These are phyloP conservation scores for Lineus longissimus DNA, from an alignment of 1,140 invertebrate species.

Conservation along the genomic window DNA sequence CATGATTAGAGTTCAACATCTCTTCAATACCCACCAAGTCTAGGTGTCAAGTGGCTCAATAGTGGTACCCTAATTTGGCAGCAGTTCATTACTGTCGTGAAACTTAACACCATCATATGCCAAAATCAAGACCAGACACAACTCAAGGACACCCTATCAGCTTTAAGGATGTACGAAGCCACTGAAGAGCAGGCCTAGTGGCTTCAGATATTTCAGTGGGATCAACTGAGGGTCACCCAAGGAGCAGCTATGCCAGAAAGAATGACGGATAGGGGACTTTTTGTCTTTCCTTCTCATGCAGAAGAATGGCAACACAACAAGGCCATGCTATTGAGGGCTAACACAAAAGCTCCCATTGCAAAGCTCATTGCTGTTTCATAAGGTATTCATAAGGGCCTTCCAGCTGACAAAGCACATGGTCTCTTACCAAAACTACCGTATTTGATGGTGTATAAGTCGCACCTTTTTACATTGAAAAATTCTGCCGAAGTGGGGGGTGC, in stretches of 20 bases:
- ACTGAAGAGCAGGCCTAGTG: background rate
- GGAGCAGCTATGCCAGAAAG: background rate
- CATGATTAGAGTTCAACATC: background rate
- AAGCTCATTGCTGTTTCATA: background rate
- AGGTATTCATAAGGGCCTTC: background rate
- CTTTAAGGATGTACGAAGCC: background rate
- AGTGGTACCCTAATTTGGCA: conserved; percentile 21
- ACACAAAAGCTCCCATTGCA: background rate
- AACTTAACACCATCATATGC: conserved; percentile 18
- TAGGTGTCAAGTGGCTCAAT: background rate
- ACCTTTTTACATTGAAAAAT: too few species aligned
- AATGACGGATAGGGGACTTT: background rate
- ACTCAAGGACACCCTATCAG: conserved; percentile 13
- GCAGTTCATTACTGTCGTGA: conserved; percentile 17
- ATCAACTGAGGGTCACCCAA: background rate
- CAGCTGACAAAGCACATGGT: background rate
- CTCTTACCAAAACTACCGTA: background rate
- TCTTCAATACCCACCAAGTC: background rate
- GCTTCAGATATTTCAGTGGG: background rate
- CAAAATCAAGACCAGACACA: conserved; percentile 13
- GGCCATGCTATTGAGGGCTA: background rate
- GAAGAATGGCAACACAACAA: background rate
- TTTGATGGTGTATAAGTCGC: too few species aligned
- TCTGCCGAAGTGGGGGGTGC: too few species aligned
- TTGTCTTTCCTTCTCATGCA: conserved; percentile 1